phyloP scores from a whole-genome alignment of 1,140 invertebrate genomes.

The Papilio polyxenes region DNA sequence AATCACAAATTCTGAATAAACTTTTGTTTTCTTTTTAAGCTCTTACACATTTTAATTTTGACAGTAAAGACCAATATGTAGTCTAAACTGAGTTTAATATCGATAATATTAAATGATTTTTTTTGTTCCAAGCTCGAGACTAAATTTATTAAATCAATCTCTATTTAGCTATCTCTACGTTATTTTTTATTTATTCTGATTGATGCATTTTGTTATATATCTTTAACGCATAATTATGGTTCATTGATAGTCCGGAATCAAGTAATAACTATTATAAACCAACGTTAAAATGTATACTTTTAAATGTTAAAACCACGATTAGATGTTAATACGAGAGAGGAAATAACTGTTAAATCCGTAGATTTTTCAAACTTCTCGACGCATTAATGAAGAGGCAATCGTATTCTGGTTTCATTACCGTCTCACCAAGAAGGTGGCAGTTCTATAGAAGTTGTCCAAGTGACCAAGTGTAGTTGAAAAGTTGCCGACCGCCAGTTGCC shows the following conservation, averaged over 20 bases:
- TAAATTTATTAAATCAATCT: neutral
- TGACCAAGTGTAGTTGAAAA: constrained; percentile 35
- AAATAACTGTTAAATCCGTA: constrained; percentile 3
- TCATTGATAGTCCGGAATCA: no score
- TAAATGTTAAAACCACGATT: no score
- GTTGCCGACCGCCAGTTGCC: neutral
- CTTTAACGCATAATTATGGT: no score
- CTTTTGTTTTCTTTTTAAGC: neutral
- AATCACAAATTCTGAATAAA: neutral
- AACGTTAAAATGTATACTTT: no score
- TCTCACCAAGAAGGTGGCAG: constrained; percentile 3
- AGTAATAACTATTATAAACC: no score
- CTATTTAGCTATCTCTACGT: neutral
- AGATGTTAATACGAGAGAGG: neutral
- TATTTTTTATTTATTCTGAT: no score
- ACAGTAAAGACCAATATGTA: neutral
- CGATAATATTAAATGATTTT: neutral
- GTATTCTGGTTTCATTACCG: constrained; percentile 25
- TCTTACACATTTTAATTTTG: neutral
- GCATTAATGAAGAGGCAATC: constrained; percentile 11
- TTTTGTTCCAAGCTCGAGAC: neutral
- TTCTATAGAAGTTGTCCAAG: constrained; percentile 5
- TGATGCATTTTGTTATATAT: no score
- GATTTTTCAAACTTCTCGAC: constrained; percentile 14
- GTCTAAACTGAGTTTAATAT: neutral